Percentiles rank a stretch among this genome's conserved stretches.
phyloP scores from a whole-genome alignment of 2,797 vertebrate genomes.

The Molossus alvarezi region DNA sequence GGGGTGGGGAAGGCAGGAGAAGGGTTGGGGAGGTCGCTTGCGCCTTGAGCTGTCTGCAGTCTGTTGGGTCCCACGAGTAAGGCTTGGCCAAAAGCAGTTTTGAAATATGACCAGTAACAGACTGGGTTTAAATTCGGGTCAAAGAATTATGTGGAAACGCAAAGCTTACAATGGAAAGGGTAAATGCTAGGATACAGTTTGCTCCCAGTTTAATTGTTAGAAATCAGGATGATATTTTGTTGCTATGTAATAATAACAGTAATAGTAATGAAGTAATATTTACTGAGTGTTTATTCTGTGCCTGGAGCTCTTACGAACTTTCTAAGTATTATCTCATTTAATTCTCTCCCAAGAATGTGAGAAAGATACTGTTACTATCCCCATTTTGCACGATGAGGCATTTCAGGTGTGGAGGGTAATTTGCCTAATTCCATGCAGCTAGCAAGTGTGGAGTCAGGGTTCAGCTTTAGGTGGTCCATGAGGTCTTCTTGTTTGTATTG shows the following conservation, averaged over 20 bases:
- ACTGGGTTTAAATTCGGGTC: neutral
- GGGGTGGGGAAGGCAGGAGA: neutral
- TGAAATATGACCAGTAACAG: neutral
- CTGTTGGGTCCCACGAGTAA: neutral
- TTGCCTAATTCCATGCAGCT: neutral
- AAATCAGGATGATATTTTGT: neutral
- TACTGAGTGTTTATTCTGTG: neutral
- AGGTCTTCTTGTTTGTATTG: neutral
- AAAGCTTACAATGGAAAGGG: neutral
- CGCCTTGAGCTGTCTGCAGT: neutral
- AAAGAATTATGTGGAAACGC: neutral
- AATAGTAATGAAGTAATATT: neutral
- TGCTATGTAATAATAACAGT: neutral
- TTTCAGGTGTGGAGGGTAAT: neutral
- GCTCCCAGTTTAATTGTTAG: neutral
- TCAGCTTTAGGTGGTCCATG: neutral
- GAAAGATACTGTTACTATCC: neutral
- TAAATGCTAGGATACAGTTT: neutral
- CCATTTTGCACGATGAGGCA: neutral
- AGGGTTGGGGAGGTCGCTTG: neutral
- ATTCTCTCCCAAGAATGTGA: slow-evolving; percentile 24
- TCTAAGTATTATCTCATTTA: slow-evolving; percentile 14
- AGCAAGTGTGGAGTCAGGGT: neutral
- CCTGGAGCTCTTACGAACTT: neutral
- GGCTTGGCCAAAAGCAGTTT: neutral